These are phyloP conservation scores for Phataginus tricuspis DNA, from an alignment of 2,797 vertebrate genomes.

Conservation along the genomic window DNA sequence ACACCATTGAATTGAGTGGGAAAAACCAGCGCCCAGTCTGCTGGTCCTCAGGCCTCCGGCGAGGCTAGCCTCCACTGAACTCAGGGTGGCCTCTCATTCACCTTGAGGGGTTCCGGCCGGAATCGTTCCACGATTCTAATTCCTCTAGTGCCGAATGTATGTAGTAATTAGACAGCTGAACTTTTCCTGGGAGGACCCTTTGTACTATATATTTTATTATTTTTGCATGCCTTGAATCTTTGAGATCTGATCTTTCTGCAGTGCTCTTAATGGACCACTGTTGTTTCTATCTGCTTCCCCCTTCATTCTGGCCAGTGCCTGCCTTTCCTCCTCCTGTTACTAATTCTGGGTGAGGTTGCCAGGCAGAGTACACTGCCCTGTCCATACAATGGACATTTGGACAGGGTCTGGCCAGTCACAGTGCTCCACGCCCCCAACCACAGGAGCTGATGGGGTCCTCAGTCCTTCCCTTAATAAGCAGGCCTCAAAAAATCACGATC, in stretches of 20 bases:
- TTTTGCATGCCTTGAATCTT: neutral
- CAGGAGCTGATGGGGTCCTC: neutral
- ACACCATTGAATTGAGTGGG: neutral
- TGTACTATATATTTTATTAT: neutral
- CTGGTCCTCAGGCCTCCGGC: neutral
- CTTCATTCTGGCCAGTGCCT: neutral
- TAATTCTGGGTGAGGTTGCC: neutral
- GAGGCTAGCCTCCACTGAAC: neutral
- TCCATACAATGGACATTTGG: neutral
- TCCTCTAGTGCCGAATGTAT: too few species aligned
- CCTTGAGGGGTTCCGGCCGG: neutral
- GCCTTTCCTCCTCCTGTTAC: neutral
- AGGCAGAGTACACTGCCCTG: neutral
- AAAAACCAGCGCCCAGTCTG: neutral
- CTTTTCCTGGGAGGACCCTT: neutral
- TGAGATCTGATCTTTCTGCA: neutral
- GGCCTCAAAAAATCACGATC: neutral
- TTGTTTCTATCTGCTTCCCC: neutral
- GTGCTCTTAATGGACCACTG: neutral
- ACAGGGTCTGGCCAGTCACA: neutral
- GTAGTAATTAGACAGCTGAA: neutral
- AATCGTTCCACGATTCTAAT: neutral
- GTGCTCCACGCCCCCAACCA: too few species aligned
- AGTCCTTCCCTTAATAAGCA: neutral
- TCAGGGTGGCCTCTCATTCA: neutral